These are phyloP conservation scores for Anticlea derivata DNA, from an alignment of 2,888 invertebrate genomes.

Conservation along the genomic window DNA sequence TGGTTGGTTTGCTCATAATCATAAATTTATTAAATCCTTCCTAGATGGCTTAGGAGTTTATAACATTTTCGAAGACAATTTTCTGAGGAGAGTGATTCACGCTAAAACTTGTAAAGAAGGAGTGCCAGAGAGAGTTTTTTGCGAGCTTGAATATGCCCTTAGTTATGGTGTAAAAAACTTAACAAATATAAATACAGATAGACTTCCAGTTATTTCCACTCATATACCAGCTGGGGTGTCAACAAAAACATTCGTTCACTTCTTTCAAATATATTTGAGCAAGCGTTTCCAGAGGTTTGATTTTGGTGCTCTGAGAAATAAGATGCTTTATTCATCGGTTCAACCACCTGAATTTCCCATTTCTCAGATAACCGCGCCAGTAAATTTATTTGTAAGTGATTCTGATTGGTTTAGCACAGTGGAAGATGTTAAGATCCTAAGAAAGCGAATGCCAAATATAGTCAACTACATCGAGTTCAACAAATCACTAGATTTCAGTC, in stretches of 20 bases:
- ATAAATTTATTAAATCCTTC: slow-evolving; percentile 43
- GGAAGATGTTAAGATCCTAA: slow-evolving; percentile 53
- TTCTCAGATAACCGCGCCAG: slow-evolving; percentile 55
- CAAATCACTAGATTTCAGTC: slow-evolving; percentile 61
- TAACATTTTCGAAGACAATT: slow-evolving; percentile 57
- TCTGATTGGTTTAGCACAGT: slow-evolving; percentile 65
- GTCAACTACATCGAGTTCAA: slow-evolving; percentile 52
- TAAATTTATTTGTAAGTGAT: slow-evolving; percentile 62
- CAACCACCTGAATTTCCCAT: slow-evolving; percentile 62
- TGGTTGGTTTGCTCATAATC: slow-evolving; percentile 49
- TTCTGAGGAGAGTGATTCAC: slow-evolving; percentile 50
- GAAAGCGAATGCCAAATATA: slow-evolving; percentile 52
- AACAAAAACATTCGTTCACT: slow-evolving; percentile 63
- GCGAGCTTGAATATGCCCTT: slow-evolving; percentile 58
- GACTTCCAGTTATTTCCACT: slow-evolving; percentile 61
- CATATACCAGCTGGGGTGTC: slow-evolving; percentile 70
- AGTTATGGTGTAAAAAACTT: slow-evolving; percentile 60
- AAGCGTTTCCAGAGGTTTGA: slow-evolving; percentile 66
- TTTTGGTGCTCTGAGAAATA: slow-evolving; percentile 54
- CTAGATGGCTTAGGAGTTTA: slow-evolving; percentile 54
- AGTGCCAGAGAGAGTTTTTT: slow-evolving; percentile 52
- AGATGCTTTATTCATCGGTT: slow-evolving; percentile 47
- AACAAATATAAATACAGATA: slow-evolving; percentile 53
- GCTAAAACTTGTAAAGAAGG: slow-evolving; percentile 53
- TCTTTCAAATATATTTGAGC: slow-evolving; percentile 60